These are phyloP conservation scores for Ormyrus rosae DNA, from an alignment of 2,888 invertebrate genomes.

Conservation along the genomic window DNA sequence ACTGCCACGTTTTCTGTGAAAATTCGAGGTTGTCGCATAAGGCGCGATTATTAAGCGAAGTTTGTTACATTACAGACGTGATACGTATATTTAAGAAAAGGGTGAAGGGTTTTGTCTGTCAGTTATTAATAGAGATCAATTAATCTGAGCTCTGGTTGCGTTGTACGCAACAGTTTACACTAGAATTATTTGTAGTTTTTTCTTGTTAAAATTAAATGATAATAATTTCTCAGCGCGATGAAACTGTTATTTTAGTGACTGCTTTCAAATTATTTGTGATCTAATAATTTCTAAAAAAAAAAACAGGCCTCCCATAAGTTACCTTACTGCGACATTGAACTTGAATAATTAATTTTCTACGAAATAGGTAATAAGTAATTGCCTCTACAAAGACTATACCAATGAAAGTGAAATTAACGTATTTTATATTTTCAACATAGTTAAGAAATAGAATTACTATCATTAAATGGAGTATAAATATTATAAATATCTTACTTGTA, in stretches of 20 bases:
- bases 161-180: slow-evolving; percentile 36
- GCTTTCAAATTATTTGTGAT: slow-evolving; percentile 6
- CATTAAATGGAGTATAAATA: slow-evolving; percentile 15
- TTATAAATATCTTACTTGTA: slow-evolving; percentile 18
- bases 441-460: slow-evolving; percentile 33
- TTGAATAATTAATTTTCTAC: slow-evolving; percentile 13
- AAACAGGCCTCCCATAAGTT: slow-evolving; percentile 58
- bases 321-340: slow-evolving; percentile 52
- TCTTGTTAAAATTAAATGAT: slow-evolving; percentile 44
- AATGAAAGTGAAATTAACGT: slow-evolving; percentile 47
- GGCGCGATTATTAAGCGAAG: slow-evolving; percentile 33
- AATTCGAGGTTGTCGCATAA: slow-evolving; percentile 39
- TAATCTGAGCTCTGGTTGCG: slow-evolving; percentile 32
- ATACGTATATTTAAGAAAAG: slow-evolving; percentile 50
- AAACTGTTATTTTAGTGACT: slow-evolving; percentile 13
- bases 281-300: slow-evolving; percentile 16
- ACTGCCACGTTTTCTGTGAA: slow-evolving; percentile 54
- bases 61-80: slow-evolving; percentile 53
- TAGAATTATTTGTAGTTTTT: slow-evolving; percentile 33
- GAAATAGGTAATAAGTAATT: slow-evolving; percentile 19
- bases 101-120: slow-evolving; percentile 49
- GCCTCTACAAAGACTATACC: slow-evolving; percentile 43
- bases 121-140: slow-evolving; percentile 32
- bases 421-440: slow-evolving; percentile 42
- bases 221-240: slow-evolving; percentile 32